phyloP scores from a whole-genome alignment of 2,113 vertebrate genomes.

The Rhineura floridana region DNA sequence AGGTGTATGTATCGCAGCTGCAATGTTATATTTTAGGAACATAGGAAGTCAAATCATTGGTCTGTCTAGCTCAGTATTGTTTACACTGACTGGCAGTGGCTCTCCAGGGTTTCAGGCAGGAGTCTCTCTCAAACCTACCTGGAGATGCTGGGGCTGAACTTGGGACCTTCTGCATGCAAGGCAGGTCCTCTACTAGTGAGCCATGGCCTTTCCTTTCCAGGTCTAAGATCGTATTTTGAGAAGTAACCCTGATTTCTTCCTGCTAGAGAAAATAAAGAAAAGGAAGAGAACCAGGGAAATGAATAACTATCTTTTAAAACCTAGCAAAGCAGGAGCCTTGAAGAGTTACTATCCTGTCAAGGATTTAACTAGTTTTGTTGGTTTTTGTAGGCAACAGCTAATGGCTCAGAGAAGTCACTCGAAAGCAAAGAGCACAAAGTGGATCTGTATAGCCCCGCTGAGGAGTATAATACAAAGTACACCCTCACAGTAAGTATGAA shows the following conservation, averaged over 20 bases:
- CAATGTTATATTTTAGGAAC: neutral
- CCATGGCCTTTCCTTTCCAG: too few relatives aligned
- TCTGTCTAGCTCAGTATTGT: too few relatives aligned
- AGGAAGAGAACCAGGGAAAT: neutral
- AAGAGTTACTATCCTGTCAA: neutral
- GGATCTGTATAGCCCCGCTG: neutral
- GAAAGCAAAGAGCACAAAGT: neutral
- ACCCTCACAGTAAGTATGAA: neutral
- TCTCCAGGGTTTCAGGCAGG: too few relatives aligned
- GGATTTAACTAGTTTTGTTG: neutral
- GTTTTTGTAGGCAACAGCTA: accelerated
- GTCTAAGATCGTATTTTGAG: too few relatives aligned
- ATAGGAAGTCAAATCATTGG: too few relatives aligned
- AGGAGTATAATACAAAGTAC: accelerated
- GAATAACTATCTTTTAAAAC: neutral
- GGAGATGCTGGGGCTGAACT: too few relatives aligned
- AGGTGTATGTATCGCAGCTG: neutral
- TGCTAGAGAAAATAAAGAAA: neutral
- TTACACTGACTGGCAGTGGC: too few relatives aligned
- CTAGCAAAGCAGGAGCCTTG: neutral
- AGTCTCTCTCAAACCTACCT: too few relatives aligned
- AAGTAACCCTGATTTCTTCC: too few relatives aligned
- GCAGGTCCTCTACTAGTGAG: too few relatives aligned
- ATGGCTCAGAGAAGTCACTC: neutral
- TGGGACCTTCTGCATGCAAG: too few relatives aligned